These are phyloP conservation scores for Cynaeus angustus DNA, from an alignment of 2,888 invertebrate species.

Conservation along the genomic window DNA sequence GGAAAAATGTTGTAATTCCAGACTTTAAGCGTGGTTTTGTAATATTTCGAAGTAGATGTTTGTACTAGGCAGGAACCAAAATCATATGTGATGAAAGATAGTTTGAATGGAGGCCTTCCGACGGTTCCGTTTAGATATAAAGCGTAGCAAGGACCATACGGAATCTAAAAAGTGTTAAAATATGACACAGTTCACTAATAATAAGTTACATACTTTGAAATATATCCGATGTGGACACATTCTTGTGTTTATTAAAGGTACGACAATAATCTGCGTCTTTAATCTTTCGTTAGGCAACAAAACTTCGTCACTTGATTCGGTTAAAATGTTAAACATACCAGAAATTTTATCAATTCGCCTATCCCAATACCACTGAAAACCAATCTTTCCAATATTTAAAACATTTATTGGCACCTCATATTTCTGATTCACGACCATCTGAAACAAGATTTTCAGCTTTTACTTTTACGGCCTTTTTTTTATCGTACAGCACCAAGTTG, in stretches of 20 bases:
- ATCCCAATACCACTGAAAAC: conserved; percentile 68
- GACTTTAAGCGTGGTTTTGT: conserved; percentile 68
- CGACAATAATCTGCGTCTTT: conserved; percentile 8
- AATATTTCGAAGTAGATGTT: conserved; percentile 72
- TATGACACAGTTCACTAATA: background rate
- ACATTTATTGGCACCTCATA: conserved; percentile 63
- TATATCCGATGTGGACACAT: conserved; percentile 24
- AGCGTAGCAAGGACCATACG: conserved; percentile 78
- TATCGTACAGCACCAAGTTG: conserved; percentile 69
- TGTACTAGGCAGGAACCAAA: conserved; percentile 81
- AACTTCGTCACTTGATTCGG: conserved; percentile 36
- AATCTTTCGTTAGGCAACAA: conserved; percentile 14
- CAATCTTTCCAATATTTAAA: conserved; percentile 65
- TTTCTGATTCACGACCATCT: conserved; percentile 63
- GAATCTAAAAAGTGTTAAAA: conserved; percentile 72
- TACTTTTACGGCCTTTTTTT: conserved; percentile 13
- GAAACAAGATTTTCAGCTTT: conserved; percentile 29
- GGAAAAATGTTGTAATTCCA: conserved; percentile 67
- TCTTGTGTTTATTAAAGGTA: conserved; percentile 28
- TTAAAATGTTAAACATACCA: conserved; percentile 19
- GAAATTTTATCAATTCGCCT: conserved; percentile 58
- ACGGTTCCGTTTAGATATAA: conserved; percentile 76
- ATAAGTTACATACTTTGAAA: conserved; percentile 18
- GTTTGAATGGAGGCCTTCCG: conserved; percentile 75
- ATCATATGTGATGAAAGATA: conserved; percentile 78